phyloP scores from a whole-genome alignment of 2,113 vertebrate species.

The Xiphorhynchus elegans region DNA sequence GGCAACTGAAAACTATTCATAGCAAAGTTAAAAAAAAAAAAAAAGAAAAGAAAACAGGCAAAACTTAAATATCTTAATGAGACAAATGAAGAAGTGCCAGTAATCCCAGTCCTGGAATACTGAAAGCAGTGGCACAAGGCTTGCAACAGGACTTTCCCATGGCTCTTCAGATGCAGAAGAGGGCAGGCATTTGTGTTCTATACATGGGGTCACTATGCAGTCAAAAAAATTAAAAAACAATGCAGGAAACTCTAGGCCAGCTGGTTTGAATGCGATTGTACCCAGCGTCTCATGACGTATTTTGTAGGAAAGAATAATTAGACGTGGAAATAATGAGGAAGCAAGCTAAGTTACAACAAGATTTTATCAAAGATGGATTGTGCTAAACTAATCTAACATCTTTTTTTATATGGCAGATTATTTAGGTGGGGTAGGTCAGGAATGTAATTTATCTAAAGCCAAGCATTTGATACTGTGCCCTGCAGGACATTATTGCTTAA shows the following conservation, averaged over 20 bases:
- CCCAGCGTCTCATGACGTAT: not conserved
- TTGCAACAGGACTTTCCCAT: not conserved
- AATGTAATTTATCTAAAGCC: not conserved
- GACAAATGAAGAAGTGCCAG: not conserved
- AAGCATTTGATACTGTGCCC: not conserved
- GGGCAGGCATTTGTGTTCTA: not conserved
- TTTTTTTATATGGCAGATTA: not conserved
- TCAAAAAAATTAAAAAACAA: not conserved
- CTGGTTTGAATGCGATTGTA: not conserved
- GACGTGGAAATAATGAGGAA: constrained; percentile 52
- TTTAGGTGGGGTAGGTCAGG: constrained; percentile 22
- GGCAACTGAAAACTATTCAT: constrained; percentile 28
- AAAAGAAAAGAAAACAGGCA: not conserved
- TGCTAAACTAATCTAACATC: constrained; percentile 24
- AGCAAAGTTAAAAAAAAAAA: not conserved
- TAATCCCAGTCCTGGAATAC: not conserved
- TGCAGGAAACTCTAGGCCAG: not conserved
- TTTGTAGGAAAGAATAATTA: constrained; percentile 39
- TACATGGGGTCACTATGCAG: not conserved
- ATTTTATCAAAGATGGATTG: constrained; percentile 52
- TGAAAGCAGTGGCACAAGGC: not conserved
- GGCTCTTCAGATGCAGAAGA: not conserved
- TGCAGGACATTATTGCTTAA: not conserved
- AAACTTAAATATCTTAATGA: constrained; percentile 1
- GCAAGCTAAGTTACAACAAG: not conserved